Conservation (phyloP, 1,140 invertebrate genomes). For the Magallana gigas region DNA sequence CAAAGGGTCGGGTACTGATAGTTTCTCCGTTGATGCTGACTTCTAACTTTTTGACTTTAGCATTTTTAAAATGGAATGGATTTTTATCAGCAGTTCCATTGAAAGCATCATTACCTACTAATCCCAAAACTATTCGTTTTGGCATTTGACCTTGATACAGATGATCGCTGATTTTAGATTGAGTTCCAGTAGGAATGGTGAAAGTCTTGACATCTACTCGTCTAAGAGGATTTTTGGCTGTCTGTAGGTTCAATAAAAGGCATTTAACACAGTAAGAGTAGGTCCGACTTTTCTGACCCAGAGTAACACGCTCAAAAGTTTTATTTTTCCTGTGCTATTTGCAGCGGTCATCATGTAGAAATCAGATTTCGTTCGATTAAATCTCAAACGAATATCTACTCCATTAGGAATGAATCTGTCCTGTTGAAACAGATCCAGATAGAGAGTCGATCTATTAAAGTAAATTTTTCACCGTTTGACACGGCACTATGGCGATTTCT, state of each 20-base stretch:
- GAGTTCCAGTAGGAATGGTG: not conserved
- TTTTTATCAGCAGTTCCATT: not conserved
- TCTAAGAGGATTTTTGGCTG: not conserved
- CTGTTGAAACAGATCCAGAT: slow-evolving; percentile 40
- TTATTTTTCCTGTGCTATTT: not conserved
- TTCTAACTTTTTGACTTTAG: not conserved
- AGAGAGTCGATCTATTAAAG: slow-evolving; percentile 2
- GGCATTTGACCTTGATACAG: slow-evolving; percentile 16
- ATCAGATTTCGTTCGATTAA: not conserved
- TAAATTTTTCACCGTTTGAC: not conserved
- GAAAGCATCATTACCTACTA: not conserved
- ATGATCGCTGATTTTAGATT: not conserved
- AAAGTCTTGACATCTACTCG: slow-evolving; percentile 13
- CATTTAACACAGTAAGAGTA: not conserved
- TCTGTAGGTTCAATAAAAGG: not conserved
- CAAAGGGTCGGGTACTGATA: not conserved
- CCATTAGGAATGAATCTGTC: not conserved
- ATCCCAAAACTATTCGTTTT: not conserved
- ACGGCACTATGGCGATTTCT: not conserved
- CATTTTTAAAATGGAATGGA: slow-evolving; percentile 2
- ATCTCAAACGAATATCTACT: slow-evolving; percentile 19
- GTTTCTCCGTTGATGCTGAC: slow-evolving; percentile 11
- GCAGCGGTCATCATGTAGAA: not conserved
- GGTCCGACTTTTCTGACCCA: slow-evolving; percentile 15
- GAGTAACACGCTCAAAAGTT: not conserved